Percentiles rank a stretch among this genome's conserved stretches.
phyloP scores from a whole-genome alignment of 1,140 invertebrate genomes.

The Ylistrum balloti region DNA sequence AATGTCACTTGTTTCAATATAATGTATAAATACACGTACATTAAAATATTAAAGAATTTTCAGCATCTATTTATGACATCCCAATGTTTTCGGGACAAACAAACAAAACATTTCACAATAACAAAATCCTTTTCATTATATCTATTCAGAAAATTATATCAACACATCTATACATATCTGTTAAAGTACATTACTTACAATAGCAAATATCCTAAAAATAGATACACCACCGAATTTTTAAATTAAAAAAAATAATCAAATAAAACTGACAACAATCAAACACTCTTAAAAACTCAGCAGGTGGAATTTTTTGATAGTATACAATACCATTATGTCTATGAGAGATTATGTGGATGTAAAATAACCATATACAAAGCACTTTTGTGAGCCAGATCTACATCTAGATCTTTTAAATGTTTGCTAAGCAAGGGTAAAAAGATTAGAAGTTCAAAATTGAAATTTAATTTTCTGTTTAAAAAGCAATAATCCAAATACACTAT shows the following conservation, averaged over 20 bases:
- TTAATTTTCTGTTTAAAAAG: not conserved
- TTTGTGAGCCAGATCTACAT: not conserved
- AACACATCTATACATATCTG: too few relatives aligned
- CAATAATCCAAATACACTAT: conserved; percentile 1
- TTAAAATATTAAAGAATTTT: too few relatives aligned
- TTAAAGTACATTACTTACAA: too few relatives aligned
- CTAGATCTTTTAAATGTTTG: not conserved
- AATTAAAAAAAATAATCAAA: not conserved
- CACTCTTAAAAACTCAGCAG: not conserved
- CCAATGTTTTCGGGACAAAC: too few relatives aligned
- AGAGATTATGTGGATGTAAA: not conserved
- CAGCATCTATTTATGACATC: too few relatives aligned
- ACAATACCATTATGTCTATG: not conserved
- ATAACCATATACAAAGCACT: conserved; percentile 7
- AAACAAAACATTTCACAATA: not conserved
- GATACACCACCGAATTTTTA: too few relatives aligned
- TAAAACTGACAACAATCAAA: not conserved
- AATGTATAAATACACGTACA: too few relatives aligned
- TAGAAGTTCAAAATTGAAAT: not conserved
- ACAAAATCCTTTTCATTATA: not conserved
- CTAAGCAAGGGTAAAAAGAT: not conserved
- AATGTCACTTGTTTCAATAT: too few relatives aligned
- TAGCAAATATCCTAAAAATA: too few relatives aligned
- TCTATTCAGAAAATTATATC: not conserved
- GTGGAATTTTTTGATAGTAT: not conserved